Evolutionary conservation across 2,888 invertebrate genomes (phyloP), one percentile per base, ranked within the genome.

Genomic region (Fragum fragum): DNA sequence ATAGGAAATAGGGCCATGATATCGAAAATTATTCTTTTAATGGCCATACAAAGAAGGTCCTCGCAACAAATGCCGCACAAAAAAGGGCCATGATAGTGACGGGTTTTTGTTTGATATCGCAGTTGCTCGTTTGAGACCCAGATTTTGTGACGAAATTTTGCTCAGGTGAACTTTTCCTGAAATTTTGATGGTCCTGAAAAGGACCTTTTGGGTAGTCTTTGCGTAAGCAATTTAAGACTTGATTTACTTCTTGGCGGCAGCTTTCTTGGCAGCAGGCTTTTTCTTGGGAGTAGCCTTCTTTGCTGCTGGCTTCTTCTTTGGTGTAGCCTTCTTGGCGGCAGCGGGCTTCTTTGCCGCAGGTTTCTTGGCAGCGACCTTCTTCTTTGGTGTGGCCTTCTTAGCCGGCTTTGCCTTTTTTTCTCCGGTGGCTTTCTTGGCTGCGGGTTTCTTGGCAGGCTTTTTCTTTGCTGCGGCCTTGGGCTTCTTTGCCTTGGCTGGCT

Each of bases 241-340:
- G 21, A 85, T 86, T 71, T 85, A 79, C 55, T 88, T 88, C 77
- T 87, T 88, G n/a, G 85, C 79, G 39, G 88, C 83, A 1, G 66
- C 42, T 69, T 82, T 83, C 73, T 90, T 90, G 21, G 83, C 86
- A 61, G 84, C 79, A 6, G 32, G 32, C 32, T 36, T 36, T 47
- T 85, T 85, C 72, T 86, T 86, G 28, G 81, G 79, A 23, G 85
- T n/a, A n/a, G n/a, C n/a, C n/a, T n/a, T n/a, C n/a, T n/a, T n/a
- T n/a, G n/a, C 78, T 5, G 79, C 55, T 53, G 87, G 86, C 70
- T 79, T 79, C 9, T 79, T 72, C 59, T 75, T 83, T 53, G 76
- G 83, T 36, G 73, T 63, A 23, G 76, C 70, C 79, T 86, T 87
- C 76, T 83, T 85, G 3, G 14, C n/a, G 69, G 82, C 73, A 70